Evolutionary conservation across 2,797 vertebrate species (phyloP).

Genomic region (Sebastes nivosus): DNA sequence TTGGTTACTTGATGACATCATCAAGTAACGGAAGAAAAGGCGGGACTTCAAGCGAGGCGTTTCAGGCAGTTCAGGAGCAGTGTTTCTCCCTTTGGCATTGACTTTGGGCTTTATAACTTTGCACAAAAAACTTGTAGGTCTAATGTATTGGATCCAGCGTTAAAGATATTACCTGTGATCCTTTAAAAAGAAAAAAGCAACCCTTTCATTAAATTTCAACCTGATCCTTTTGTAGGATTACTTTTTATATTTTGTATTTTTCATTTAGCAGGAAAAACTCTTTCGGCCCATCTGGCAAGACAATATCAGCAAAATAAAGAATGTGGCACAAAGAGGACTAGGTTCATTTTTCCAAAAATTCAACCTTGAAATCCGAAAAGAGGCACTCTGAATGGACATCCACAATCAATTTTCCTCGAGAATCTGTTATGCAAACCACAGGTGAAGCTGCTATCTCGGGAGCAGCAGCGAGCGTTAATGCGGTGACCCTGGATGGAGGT

Average conservation of each 20-base stretch:
- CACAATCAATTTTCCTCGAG: conserved; percentile 1
- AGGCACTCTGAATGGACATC: neutral
- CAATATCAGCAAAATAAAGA: neutral
- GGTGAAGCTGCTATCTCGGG: conserved; percentile 25
- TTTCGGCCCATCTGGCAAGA: neutral
- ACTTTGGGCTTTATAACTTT: no score
- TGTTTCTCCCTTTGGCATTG: accelerated
- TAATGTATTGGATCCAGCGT: neutral
- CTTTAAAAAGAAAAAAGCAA: neutral
- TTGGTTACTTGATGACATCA: neutral
- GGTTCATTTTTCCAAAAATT: neutral
- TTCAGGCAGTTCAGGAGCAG: no score
- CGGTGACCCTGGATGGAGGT: conserved; percentile 67
- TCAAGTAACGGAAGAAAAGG: no score
- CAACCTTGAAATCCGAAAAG: neutral
- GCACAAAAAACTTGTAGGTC: neutral
- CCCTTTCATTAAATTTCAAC: neutral
- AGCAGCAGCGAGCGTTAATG: conserved; percentile 27
- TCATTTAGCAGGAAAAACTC: neutral
- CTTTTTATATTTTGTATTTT: neutral
- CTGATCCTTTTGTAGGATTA: neutral
- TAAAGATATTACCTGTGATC: neutral
- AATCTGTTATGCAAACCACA: conserved; percentile 11
- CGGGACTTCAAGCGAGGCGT: no score
- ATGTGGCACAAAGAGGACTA: neutral